Evolutionary conservation across 2,797 vertebrate genomes (phyloP).

Genomic region (Jordanella pulchra): DNA sequence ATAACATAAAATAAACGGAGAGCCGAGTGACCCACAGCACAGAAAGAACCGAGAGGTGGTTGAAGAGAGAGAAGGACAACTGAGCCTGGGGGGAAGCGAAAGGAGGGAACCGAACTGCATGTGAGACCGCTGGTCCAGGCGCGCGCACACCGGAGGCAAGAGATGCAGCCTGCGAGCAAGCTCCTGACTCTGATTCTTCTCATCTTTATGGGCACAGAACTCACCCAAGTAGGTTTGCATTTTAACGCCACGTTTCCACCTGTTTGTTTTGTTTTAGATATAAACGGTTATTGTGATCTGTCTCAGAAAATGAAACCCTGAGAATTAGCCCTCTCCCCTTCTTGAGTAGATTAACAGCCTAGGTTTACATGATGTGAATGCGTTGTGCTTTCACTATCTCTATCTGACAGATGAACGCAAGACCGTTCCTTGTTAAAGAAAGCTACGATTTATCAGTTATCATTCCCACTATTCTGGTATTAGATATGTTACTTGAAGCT

Average conservation of each 20-base stretch:
- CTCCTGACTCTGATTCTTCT: slow-evolving; percentile 91
- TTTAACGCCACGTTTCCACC: slow-evolving; percentile 76
- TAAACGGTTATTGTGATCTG: slow-evolving; percentile 44
- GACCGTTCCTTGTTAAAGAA: slow-evolving; percentile 37
- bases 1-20: slow-evolving; percentile 2
- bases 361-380: slow-evolving; percentile 74
- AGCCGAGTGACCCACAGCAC: slow-evolving; percentile 42
- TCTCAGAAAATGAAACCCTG: slow-evolving; percentile 23
- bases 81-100: slow-evolving; percentile 59
- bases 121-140: slow-evolving; percentile 83
- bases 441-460: slow-evolving; percentile 26
- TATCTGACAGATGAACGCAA: slow-evolving; percentile 22
- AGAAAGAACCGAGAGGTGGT: slow-evolving; percentile 37
- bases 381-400: slow-evolving; percentile 39
- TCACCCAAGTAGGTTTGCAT: slow-evolving; percentile 91
- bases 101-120: slow-evolving; percentile 81
- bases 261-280: background rate
- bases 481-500: slow-evolving; percentile 7
- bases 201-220: slow-evolving; percentile 96
- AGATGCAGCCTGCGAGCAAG: slow-evolving; percentile 94
- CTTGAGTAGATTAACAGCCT: slow-evolving; percentile 68
- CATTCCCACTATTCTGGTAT: slow-evolving; percentile 5
- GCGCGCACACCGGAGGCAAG: slow-evolving; percentile 81
- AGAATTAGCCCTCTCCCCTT: slow-evolving; percentile 60
- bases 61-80: slow-evolving; percentile 59